Evolutionary conservation across 2,888 invertebrate genomes (phyloP).

Genomic region (Octonoba sinensis): DNA sequence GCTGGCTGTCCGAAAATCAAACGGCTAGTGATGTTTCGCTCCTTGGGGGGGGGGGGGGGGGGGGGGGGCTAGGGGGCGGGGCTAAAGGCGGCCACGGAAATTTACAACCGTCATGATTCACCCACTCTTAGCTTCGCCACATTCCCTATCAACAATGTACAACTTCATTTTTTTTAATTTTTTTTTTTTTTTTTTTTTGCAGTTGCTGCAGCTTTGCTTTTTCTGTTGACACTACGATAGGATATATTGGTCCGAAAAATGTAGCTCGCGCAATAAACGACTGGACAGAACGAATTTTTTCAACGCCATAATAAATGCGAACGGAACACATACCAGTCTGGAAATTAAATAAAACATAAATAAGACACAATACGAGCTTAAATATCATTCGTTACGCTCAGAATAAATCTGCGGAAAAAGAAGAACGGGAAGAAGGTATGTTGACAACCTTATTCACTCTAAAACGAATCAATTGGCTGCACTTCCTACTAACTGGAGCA

Average conservation of each 20-base stretch:
- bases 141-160: constrained; percentile 24
- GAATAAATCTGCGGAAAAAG: no score
- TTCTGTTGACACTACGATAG: constrained; percentile 6
- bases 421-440: no score
- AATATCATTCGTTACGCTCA: constrained; percentile 1
- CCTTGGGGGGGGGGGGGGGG: background rate
- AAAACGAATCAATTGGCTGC: no score
- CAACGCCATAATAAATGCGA: background rate
- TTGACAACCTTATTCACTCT: no score
- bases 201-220: constrained; percentile 17
- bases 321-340: background rate
- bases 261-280: background rate
- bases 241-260: constrained; percentile 15
- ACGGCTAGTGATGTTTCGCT: no score
- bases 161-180: background rate
- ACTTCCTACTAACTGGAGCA: no score
- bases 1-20: no score
- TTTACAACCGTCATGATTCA: constrained; percentile 52
- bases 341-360: no score
- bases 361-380: no score
- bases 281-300: background rate
- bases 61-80: constrained; percentile 37
- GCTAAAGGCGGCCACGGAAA: constrained; percentile 12
- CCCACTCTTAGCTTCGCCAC: constrained; percentile 17
- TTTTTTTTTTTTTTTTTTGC: no score